Conservation (phyloP, 2,113 vertebrate genomes). For the Zosterops borbonicus region DNA sequence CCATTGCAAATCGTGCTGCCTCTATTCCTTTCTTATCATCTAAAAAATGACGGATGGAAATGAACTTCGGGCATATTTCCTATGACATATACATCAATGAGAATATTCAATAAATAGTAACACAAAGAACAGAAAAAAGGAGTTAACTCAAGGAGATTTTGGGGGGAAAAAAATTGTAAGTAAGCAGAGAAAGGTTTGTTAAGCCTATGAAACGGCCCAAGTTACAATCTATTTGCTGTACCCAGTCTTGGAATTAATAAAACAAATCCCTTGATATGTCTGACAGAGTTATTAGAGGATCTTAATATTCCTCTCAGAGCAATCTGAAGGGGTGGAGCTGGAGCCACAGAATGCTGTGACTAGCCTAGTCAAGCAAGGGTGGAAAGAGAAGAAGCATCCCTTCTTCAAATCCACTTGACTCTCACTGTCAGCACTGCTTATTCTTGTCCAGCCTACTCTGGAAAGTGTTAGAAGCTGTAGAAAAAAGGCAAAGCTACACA, state of each 20-base stretch:
- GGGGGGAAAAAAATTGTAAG: background rate
- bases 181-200: slow-evolving; percentile 21
- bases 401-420: background rate
- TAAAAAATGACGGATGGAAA: background rate
- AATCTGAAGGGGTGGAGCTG: slow-evolving; percentile 48
- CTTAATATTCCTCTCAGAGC: slow-evolving; percentile 57
- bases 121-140: slow-evolving; percentile 2
- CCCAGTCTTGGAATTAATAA: slow-evolving; percentile 71
- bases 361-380: background rate
- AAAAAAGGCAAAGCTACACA: background rate
- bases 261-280: slow-evolving; percentile 73
- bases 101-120: slow-evolving; percentile 34
- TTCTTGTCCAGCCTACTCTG: background rate
- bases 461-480: background rate
- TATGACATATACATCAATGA: background rate
- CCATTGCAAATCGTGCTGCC: background rate
- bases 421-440: background rate
- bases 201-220: slow-evolving; percentile 23
- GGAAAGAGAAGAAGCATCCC: background rate
- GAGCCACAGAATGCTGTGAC: background rate
- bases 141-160: background rate
- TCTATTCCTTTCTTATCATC: background rate
- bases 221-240: slow-evolving; percentile 66
- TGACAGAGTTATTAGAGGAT: slow-evolving; percentile 67
- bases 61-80: background rate